phyloP scores from a whole-genome alignment of 2,888 invertebrate species.

The Ichneumoninae sp. region DNA sequence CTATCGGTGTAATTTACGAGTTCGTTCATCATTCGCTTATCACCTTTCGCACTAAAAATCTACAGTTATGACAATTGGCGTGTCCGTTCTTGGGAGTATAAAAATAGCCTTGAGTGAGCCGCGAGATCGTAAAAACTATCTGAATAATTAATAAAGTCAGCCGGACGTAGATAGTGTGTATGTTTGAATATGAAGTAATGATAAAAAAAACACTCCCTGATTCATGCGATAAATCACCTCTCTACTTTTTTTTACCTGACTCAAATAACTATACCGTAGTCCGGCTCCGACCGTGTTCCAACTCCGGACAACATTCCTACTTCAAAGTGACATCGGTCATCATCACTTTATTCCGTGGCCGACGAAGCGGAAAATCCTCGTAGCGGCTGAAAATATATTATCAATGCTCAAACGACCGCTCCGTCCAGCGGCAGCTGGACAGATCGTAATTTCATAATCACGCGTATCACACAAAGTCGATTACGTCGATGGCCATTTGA shows the following conservation, averaged over 20 bases:
- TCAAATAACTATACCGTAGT: neutral
- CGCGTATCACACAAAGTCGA: neutral
- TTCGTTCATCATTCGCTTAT: neutral
- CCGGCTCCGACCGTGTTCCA: neutral
- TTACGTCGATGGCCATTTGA: slow-evolving; percentile 9
- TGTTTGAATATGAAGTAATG: neutral
- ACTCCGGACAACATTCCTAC: slow-evolving; percentile 16
- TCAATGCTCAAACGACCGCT: slow-evolving; percentile 11
- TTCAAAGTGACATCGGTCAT: slow-evolving; percentile 14
- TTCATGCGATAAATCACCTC: neutral
- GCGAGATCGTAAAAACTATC: slow-evolving; percentile 16
- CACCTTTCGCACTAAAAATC: neutral
- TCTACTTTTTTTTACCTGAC: neutral
- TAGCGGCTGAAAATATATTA: neutral
- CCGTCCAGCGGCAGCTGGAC: neutral
- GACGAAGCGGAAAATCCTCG: neutral
- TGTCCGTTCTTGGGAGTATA: neutral
- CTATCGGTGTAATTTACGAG: slow-evolving; percentile 23
- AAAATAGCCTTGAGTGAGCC: neutral
- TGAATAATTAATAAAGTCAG: slow-evolving; percentile 21
- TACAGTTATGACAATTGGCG: neutral
- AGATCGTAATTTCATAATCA: slow-evolving; percentile 20
- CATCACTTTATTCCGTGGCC: neutral
- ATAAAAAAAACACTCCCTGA: neutral
- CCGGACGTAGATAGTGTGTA: neutral